These are phyloP conservation scores for Eupithecia vulgata DNA, from an alignment of 2,888 invertebrate species.

Conservation along the genomic window DNA sequence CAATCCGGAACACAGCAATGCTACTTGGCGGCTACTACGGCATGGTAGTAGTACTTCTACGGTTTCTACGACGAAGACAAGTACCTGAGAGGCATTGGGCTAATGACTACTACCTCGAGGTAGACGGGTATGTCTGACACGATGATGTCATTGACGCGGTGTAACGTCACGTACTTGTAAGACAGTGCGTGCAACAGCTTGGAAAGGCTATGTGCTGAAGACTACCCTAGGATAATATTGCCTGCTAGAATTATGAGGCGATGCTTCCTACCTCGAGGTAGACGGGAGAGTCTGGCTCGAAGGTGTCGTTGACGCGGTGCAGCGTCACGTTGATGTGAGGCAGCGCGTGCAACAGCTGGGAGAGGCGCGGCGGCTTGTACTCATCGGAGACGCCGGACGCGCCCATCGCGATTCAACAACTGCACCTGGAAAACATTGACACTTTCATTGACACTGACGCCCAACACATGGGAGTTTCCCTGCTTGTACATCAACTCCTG, in stretches of 20 bases:
- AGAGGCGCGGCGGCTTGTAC: conserved; percentile 93
- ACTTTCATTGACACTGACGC: no score
- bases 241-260: neutral
- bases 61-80: neutral
- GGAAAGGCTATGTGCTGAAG: neutral
- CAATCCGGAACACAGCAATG: neutral
- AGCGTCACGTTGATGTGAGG: conserved; percentile 97
- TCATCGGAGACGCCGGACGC: conserved; percentile 85
- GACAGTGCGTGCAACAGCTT: no score
- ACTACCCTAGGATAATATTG: no score
- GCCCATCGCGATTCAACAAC: conserved; percentile 74
- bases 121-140: no score
- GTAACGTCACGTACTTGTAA: no score
- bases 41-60: neutral
- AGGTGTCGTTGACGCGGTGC: conserved; percentile 95
- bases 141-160: no score
- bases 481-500: no score
- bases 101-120: no score
- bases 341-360: conserved; percentile 93
- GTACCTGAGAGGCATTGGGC: neutral
- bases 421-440: conserved; percentile 39
- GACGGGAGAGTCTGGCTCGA: conserved; percentile 93
- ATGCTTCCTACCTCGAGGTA: conserved; percentile 88
- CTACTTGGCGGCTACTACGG: no score
- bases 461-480: no score